A percentile compares a stretch with the other conserved stretches of the same genome.
phyloP scores from a whole-genome alignment of 2,113 vertebrate species.

The Sigmodon hispidus region DNA sequence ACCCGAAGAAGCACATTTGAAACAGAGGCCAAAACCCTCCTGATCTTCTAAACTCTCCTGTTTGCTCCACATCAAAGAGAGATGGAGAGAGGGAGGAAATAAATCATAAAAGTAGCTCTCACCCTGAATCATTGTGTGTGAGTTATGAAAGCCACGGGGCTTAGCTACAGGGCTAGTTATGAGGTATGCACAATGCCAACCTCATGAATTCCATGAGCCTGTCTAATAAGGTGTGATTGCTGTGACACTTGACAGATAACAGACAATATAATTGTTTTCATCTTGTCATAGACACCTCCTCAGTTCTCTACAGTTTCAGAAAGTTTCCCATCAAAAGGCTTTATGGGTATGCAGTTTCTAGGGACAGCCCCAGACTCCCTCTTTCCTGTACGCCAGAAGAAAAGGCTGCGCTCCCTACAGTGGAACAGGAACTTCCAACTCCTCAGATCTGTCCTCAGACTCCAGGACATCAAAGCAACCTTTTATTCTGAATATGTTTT shows the following conservation, averaged over 20 bases:
- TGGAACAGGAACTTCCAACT: neutral
- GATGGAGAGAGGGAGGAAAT: neutral
- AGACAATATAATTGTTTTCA: neutral
- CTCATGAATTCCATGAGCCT: fast-evolving
- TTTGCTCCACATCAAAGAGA: neutral
- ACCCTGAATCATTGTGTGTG: neutral
- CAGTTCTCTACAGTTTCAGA: neutral
- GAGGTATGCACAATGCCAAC: fast-evolving
- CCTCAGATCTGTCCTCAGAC: neutral
- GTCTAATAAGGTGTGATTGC: neutral
- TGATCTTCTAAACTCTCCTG: neutral
- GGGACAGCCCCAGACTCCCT: neutral
- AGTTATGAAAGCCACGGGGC: too few species aligned
- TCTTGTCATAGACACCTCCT: neutral
- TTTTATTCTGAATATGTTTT: neutral
- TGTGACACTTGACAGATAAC: neutral
- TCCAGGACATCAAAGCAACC: neutral
- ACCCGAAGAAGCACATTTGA: constrained; percentile 22
- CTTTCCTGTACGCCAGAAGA: neutral
- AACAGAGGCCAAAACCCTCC: constrained; percentile 41
- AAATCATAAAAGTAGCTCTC: neutral
- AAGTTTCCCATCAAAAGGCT: neutral
- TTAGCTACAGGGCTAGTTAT: neutral
- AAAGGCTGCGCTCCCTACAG: neutral
- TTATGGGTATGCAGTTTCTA: neutral